Evolutionary conservation across 2,888 invertebrate species (phyloP).

Genomic region (Drosophila parthenogenetica): DNA sequence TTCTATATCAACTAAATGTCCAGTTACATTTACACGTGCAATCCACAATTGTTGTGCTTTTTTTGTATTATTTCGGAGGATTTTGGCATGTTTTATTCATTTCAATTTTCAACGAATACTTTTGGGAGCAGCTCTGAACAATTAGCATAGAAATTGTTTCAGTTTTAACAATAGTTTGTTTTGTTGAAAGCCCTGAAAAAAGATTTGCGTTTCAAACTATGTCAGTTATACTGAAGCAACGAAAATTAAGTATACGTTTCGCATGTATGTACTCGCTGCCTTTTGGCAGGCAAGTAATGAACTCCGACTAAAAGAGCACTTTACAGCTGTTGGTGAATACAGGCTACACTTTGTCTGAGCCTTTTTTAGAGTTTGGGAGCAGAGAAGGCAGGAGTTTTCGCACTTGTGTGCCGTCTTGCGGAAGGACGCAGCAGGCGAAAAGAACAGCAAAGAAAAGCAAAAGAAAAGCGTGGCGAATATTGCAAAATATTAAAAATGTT

Average conservation of each 20-base stretch:
- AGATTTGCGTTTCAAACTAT: slow-evolving; percentile 49
- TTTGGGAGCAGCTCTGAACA: slow-evolving; percentile 5
- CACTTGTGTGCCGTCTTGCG: slow-evolving; percentile 32
- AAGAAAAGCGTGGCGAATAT: slow-evolving; percentile 63
- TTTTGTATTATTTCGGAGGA: slow-evolving; percentile 1
- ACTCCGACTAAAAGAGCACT: slow-evolving; percentile 35
- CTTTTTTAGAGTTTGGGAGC: slow-evolving; percentile 25
- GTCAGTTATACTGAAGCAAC: slow-evolving; percentile 49
- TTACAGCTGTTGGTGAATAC: slow-evolving; percentile 26
- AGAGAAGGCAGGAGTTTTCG: slow-evolving; percentile 24
- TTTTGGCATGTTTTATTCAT: slow-evolving; percentile 5
- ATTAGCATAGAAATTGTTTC: slow-evolving; percentile 8
- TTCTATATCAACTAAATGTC: slow-evolving; percentile 4
- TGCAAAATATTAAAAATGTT: slow-evolving; percentile 71
- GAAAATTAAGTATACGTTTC: slow-evolving; percentile 19
- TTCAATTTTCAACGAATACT: neutral
- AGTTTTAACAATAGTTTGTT: neutral
- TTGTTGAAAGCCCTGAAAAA: neutral
- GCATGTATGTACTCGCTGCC: slow-evolving; percentile 8
- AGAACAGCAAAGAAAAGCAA: slow-evolving; percentile 19
- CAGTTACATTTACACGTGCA: slow-evolving; percentile 3
- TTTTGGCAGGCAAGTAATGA: slow-evolving; percentile 54
- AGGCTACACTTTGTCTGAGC: slow-evolving; percentile 1
- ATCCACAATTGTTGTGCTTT: slow-evolving; percentile 4
- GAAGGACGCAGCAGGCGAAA: slow-evolving; percentile 37